Evolutionary conservation across 2,888 invertebrate species (phyloP), one percentile per base, ranked within the genome.

Genomic region (Nomada ruficornis): DNA sequence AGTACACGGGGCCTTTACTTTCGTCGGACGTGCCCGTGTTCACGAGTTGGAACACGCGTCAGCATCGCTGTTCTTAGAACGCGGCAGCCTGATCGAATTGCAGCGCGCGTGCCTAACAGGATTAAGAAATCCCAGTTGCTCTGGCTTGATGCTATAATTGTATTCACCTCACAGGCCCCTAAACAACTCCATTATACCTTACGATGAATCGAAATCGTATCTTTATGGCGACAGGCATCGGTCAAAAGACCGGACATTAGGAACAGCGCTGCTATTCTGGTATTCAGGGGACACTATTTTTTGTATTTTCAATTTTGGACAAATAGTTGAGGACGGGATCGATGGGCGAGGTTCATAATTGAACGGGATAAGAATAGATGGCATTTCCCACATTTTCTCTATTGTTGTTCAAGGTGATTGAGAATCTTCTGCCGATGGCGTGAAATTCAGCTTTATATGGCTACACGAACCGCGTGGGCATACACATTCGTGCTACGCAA

Each of bases 21-120:
- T 71, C 68, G 70, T 71, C 52, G 69, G 70, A 83, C 84, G 84
- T 80, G 84, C 47, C n/a, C 73, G 80, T 54, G 52, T 74, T 83
- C 47, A 74, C 78, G 82, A 82, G 76, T 64, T 67, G 47, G 47
- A 76, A 57, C 59, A 26, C 65, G 76, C 60, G 76, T 67, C 50
- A 60, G 69, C 60, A 13, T 72, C 65, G 50, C 29, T 54, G 65
- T 77, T 68, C 77, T 81, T 26, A 44, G 68, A 68, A 59, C 55
- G 82, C 65, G 77, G 70, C 83, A 83, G 54, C 77, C 74, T 71
- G 83, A 80, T 84, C 84, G 80, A 80, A 84, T 84, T 84, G 80
- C 84, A 64, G 67, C 76, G 76, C 83, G 80, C 83, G 84, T 80
- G 71, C 69, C 84, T 77, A 77, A 77, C 67, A 70, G 77, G 77